Conservation (phyloP, 2,888 invertebrate species). For the Heteromurus nitidus region DNA sequence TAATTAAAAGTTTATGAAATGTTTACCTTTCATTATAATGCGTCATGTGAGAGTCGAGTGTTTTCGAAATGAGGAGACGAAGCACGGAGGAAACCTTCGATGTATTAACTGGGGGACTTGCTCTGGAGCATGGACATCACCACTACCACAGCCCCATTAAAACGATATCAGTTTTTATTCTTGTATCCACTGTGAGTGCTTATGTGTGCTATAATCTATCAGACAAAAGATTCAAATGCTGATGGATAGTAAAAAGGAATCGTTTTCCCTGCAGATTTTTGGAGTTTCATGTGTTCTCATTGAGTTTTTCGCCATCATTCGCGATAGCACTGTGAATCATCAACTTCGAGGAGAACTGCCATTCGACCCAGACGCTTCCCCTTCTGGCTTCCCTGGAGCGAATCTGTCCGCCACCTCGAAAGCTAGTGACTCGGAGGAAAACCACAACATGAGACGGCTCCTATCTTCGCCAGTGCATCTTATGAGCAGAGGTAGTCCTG, state of each 20-base stretch:
- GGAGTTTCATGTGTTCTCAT: background rate
- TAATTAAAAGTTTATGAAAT: too few species aligned
- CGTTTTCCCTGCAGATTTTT: background rate
- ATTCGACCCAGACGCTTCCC: background rate
- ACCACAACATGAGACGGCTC: background rate
- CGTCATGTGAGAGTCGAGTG: too few species aligned
- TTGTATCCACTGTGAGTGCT: background rate
- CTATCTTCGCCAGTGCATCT: background rate
- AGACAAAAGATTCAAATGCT: too few species aligned
- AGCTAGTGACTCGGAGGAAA: background rate
- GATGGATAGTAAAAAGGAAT: too few species aligned
- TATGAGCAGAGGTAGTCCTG: background rate
- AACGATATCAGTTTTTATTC: background rate
- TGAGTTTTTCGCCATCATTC: background rate
- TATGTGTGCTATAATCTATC: too few species aligned
- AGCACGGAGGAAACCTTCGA: background rate
- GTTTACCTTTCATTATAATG: too few species aligned
- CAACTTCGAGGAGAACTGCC: background rate
- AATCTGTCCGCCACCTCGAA: background rate
- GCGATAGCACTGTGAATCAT: background rate
- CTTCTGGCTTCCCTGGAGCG: background rate
- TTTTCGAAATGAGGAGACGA: too few species aligned
- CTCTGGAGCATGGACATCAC: too few species aligned
- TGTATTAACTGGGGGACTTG: background rate
- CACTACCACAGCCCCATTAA: too few species aligned